Conservation (phyloP, 2,888 invertebrate genomes). For the Tachina grossa region DNA sequence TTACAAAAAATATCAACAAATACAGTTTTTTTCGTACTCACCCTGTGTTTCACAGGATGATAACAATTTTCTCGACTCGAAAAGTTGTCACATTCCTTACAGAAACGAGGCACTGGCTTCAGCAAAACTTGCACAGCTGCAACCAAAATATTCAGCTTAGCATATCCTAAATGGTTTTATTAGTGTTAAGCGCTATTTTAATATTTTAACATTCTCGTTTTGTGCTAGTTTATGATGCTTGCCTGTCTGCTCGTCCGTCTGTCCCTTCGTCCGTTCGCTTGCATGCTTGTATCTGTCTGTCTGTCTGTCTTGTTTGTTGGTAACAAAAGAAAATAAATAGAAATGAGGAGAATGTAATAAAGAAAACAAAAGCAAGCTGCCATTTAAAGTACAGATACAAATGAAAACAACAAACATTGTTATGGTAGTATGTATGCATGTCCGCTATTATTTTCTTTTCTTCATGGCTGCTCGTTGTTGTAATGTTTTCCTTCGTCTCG, state of each 20-base stretch:
- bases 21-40: too few relatives aligned
- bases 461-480: neutral
- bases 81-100: too few relatives aligned
- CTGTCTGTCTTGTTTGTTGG: neutral
- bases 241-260: neutral
- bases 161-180: slow-evolving; percentile 6
- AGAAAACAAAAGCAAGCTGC: slow-evolving; percentile 12
- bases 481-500: slow-evolving; percentile 10
- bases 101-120: too few relatives aligned
- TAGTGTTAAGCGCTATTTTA: slow-evolving; percentile 1
- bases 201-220: neutral
- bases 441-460: neutral
- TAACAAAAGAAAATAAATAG: slow-evolving; percentile 40
- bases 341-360: slow-evolving; percentile 34
- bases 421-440: neutral
- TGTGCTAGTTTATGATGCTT: slow-evolving; percentile 28
- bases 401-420: slow-evolving; percentile 43
- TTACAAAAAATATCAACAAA: too few relatives aligned
- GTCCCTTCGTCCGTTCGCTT: neutral
- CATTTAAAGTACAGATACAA: slow-evolving; percentile 19
- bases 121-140: neutral
- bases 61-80: too few relatives aligned
- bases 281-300: neutral
- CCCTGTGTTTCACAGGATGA: too few relatives aligned
- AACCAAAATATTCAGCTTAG: neutral